A percentile compares a stretch with the other conserved stretches of the same genome.
These are phyloP conservation scores for Encarsia formosa DNA, from an alignment of 2,888 invertebrate species.

Conservation along the genomic window DNA sequence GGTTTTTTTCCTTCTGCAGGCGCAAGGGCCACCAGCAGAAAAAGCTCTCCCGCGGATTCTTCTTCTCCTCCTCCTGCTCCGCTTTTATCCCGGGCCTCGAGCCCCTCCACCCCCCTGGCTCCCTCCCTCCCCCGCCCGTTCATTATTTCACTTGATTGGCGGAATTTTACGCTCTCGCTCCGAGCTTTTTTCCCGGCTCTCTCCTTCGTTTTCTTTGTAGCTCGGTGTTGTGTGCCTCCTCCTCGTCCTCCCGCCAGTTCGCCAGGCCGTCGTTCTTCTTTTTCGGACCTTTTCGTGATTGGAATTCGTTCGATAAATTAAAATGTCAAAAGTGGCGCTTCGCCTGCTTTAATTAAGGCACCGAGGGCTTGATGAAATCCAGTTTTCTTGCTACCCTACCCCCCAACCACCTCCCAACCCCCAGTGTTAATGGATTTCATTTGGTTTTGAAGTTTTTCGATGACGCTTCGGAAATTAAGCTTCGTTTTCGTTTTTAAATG, in stretches of 20 bases:
- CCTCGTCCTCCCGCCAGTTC: too few relatives aligned
- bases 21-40: constrained; percentile 14
- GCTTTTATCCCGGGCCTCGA: constrained; percentile 2
- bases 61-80: neutral
- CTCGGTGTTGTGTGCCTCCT: too few relatives aligned
- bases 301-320: constrained; percentile 24
- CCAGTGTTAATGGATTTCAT: neutral
- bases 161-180: constrained; percentile 14
- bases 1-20: constrained; percentile 7
- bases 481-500: too few relatives aligned
- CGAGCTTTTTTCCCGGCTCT: too few relatives aligned
- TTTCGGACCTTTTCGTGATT: constrained; percentile 18
- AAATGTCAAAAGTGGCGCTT: constrained; percentile 21
- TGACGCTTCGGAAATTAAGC: too few relatives aligned
- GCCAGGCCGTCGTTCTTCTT: constrained; percentile 5
- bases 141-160: constrained; percentile 27
- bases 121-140: constrained; percentile 3
- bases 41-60: constrained; percentile 5
- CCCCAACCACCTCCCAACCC: neutral
- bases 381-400: constrained; percentile 1
- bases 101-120: neutral
- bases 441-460: neutral
- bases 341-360: constrained; percentile 11
- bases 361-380: constrained; percentile 2
- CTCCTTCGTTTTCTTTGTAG: too few relatives aligned